These are phyloP conservation scores for Erythrocercus mccallii DNA, from an alignment of 2,113 vertebrate genomes.

Conservation along the genomic window DNA sequence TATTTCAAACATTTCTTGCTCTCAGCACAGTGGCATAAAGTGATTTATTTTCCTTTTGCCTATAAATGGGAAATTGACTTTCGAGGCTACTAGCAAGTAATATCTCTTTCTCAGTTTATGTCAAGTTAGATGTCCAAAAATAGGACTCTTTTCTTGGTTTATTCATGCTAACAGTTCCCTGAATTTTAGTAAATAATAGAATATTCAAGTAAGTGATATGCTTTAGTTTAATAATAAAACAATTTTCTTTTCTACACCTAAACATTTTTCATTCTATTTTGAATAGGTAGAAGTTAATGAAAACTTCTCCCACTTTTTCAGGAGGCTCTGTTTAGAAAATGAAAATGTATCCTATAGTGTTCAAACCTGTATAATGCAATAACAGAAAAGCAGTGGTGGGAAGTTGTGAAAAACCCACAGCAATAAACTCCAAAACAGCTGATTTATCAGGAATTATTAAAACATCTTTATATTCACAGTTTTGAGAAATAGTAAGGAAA, in stretches of 20 bases:
- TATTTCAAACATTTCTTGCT: constrained; percentile 40
- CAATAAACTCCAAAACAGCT: background rate
- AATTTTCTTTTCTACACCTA: background rate
- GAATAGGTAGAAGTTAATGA: background rate
- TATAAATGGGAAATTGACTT: constrained; percentile 44
- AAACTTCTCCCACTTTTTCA: background rate
- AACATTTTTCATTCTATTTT: background rate
- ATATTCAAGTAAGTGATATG: background rate
- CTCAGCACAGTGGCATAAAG: background rate
- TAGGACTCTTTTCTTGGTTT: background rate
- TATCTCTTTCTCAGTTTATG: background rate
- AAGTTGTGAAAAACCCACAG: background rate
- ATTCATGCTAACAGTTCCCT: background rate
- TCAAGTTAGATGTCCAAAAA: background rate
- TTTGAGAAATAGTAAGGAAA: background rate
- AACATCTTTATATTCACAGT: background rate
- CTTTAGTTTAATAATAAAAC: background rate
- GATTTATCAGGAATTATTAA: background rate
- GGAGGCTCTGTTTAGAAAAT: background rate
- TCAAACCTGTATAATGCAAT: background rate
- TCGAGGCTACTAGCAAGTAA: background rate
- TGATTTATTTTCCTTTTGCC: constrained; percentile 43
- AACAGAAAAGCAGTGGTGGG: background rate
- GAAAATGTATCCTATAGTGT: background rate
- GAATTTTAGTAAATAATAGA: background rate